Evolutionary conservation across 2,888 invertebrate genomes (phyloP).

Genomic region (Eubasilissa splendida): DNA sequence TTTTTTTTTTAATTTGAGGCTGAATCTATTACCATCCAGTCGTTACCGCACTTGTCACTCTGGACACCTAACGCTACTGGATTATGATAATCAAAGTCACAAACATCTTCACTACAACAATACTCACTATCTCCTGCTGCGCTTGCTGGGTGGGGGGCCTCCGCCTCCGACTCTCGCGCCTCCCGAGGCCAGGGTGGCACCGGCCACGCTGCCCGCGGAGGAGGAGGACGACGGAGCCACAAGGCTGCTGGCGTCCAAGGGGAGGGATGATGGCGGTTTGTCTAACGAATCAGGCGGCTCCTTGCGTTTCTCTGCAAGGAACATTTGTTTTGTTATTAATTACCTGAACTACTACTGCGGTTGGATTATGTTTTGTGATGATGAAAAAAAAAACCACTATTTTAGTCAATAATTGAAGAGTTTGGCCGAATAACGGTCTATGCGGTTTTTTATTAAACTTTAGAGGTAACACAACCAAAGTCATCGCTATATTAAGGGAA

Average conservation of each 20-base stretch:
- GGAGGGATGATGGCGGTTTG: conserved; percentile 9
- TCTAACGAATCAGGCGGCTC: conserved; percentile 81
- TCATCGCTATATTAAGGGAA: too few relatives aligned
- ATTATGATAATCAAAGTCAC: too few relatives aligned
- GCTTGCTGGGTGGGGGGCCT: conserved; percentile 16
- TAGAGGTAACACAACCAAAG: too few relatives aligned
- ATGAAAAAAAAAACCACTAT: neutral
- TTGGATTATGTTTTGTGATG: neutral
- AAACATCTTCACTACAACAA: conserved; percentile 45
- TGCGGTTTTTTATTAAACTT: too few relatives aligned
- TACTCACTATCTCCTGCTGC: conserved; percentile 77
- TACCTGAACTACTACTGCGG: too few relatives aligned
- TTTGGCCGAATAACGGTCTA: too few relatives aligned
- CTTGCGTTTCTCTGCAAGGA: conserved; percentile 82
- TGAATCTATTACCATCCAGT: too few relatives aligned
- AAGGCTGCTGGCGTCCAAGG: conserved; percentile 31
- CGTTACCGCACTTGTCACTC: too few relatives aligned
- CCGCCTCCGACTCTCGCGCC: conserved; percentile 1
- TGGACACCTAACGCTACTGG: too few relatives aligned
- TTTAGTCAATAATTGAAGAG: neutral
- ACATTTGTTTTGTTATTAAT: too few relatives aligned
- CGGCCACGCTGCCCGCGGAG: conserved; percentile 66
- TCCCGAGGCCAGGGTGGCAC: conserved; percentile 59
- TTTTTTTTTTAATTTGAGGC: too few relatives aligned
- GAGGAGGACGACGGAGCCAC: conserved; percentile 68